Evolutionary conservation across 2,113 vertebrate species (phyloP), one percentile per base, ranked within the genome.

Genomic region (Tenrec ecaudatus): DNA sequence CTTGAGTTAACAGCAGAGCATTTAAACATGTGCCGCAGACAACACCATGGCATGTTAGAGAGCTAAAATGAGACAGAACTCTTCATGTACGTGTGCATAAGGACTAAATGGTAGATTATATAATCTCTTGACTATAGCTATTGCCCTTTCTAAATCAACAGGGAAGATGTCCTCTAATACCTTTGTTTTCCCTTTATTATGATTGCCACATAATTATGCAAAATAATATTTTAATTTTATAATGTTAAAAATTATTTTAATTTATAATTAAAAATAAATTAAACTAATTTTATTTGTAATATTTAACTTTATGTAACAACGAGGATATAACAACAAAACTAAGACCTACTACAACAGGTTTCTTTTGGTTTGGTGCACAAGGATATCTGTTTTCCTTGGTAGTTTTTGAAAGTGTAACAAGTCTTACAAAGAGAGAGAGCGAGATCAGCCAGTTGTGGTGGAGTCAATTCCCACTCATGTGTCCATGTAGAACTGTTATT

Each of bases 11-110:
- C 66, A 69, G 6, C 60, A 62, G 16, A 62, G 22, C 60, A 62
- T 17, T 47, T 47, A 47, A 47, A n/a, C n/a, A n/a, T n/a, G n/a
- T n/a, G n/a, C n/a, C n/a, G n/a, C n/a, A n/a, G n/a, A n/a, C n/a
- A n/a, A n/a, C n/a, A n/a, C n/a, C n/a, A n/a, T n/a, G n/a, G 5
- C 43, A 47, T 47, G 43, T 10, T 47, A 47, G 10, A 47, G 43
- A 47, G 43, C 43, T 47, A 47, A 6, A 47, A 5, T 47, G 43
- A 47, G 10, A 47, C 58, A 93, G 64, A 92, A 95, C 89, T 94
- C 90, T 64, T 89, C 80, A 88, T 94, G 85, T 91, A 22, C 33
- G 53, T 94, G 40, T 95, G 69, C 97, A 95, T 89, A 90, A 97
- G 43, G 43, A 95, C 77, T 87, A 58, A 95, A 8, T 94, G 20